Base-by-base conservation (phyloP, 2,888 invertebrate species). In the Stenodera caucasica region DNA sequence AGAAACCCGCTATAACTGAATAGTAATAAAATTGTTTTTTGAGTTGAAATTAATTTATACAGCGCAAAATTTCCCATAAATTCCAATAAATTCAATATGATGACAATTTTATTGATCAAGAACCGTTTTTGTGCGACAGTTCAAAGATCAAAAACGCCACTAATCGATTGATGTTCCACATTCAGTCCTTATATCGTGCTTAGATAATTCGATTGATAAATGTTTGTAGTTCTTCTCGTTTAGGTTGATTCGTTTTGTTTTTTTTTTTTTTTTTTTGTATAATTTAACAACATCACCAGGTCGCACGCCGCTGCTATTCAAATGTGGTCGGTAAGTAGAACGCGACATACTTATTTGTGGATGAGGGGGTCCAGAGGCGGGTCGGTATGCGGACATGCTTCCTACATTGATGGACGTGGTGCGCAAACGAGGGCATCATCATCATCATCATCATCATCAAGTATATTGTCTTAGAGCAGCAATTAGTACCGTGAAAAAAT, bases 331-430 rank as follows among this genome's bases (percentile, higher is more conserved):
- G 67, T 68, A 79, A 78, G 79, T 79, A 66, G 79, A 69, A 78
- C 79, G 70, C 70, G 78, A 69, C 77, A 78, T 69, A 78, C 77
- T 77, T 77, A 66, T 69, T 60, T 55, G 64, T 62, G 66, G 68
- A 66, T 58, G 60, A 65, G 65, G 70, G 61, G 67, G 65, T 49
- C 60, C 54, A 67, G 64, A 69, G 72, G 68, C 67, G 64, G 68
- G 65, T 60, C 64, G 66, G 75, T 74, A 77, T 76, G 77, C 77
- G 78, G 78, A 78, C 78, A 76, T 75, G 75, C 79, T 79, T 78
- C 79, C 80, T 78, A 80, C 79, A 76, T 73, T 72, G 74, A 74
- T 74, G 75, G 75, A 77, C 75, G 72, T 71, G 75, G 72, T 75
- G 72, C 73, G 72, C 73, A 70, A 77, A 77, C 74, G 76, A 75